These are phyloP conservation scores for Trichosurus vulpecula DNA, from an alignment of 2,797 vertebrate species.

Conservation along the genomic window DNA sequence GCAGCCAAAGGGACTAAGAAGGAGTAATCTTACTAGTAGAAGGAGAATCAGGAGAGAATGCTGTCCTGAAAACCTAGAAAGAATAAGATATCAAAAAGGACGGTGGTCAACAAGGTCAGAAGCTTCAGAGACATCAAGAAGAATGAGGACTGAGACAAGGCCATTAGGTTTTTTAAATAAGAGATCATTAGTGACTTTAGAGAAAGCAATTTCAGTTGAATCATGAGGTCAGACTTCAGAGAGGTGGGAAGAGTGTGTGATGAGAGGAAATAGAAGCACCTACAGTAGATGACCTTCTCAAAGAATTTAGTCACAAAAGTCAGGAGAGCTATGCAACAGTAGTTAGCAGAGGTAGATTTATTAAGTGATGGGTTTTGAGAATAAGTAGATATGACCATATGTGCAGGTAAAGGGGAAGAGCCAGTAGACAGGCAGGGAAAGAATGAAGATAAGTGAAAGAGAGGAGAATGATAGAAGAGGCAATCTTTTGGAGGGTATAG, in stretches of 20 bases:
- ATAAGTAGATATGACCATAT: neutral
- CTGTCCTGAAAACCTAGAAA: neutral
- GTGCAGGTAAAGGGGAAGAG: neutral
- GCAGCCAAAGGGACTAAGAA: neutral
- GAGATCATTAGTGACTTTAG: no score
- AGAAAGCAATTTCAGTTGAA: neutral
- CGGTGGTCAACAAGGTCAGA: neutral
- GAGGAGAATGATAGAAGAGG: neutral
- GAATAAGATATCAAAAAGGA: neutral
- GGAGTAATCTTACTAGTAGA: no score
- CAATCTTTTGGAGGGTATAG: neutral
- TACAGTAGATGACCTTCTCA: neutral
- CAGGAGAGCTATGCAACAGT: neutral
- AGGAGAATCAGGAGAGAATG: no score
- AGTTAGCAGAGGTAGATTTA: no score
- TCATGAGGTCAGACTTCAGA: neutral
- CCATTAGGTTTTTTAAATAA: no score
- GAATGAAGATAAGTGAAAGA: neutral
- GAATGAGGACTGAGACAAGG: no score
- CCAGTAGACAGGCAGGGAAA: neutral
- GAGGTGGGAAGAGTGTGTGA: no score
- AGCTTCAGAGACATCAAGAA: neutral
- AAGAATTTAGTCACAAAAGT: neutral
- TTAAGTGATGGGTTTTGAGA: no score
- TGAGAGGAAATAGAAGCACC: no score